These are phyloP conservation scores for Heterocephalus glaber DNA, from an alignment of 2,113 vertebrate genomes.

Conservation along the genomic window DNA sequence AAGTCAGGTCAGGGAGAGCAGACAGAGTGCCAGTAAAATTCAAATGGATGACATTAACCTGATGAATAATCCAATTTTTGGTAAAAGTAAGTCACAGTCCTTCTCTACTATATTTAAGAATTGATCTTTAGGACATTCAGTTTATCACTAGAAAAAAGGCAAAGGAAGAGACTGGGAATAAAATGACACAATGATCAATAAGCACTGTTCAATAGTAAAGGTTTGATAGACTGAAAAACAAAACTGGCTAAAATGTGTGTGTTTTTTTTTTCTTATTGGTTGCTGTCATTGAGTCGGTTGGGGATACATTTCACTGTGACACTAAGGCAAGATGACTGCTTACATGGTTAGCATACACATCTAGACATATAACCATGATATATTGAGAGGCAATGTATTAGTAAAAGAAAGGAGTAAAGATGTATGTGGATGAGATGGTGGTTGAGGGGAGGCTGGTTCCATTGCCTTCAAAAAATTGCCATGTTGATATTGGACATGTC, in stretches of 20 bases:
- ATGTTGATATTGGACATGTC: neutral
- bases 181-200: neutral
- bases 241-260: neutral
- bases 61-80: neutral
- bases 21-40: neutral
- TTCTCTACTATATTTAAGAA: neutral
- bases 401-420: neutral
- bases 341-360: neutral
- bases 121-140: neutral
- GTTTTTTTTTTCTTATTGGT: neutral
- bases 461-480: neutral
- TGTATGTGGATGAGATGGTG: neutral
- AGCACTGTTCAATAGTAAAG: neutral
- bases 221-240: neutral
- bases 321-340: neutral
- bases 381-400: neutral
- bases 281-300: neutral
- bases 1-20: neutral
- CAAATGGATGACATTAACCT: neutral
- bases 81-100: neutral
- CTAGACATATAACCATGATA: too few relatives aligned
- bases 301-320: neutral
- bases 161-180: neutral
- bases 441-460: neutral
- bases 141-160: neutral